Evolutionary conservation across 2,888 invertebrate genomes (phyloP), one percentile per base, ranked within the genome.

Genomic region (Sinhomidia bicolor): DNA sequence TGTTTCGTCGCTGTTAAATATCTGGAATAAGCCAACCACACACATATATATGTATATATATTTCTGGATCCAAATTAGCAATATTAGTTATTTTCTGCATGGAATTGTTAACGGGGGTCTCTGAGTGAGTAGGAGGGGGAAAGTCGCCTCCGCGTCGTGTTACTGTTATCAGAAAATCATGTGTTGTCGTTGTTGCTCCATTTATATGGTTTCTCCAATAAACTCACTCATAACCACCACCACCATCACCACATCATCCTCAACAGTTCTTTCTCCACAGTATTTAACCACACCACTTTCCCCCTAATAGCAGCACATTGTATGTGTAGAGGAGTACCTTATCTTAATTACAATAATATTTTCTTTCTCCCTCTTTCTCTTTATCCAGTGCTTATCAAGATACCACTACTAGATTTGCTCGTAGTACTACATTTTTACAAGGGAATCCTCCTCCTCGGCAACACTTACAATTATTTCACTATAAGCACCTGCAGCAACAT

Each of bases 401-500:
- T 9, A n/a, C 54, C 57, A 57, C 14, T 23, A 57, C 14, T 17
- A 54, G 54, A 9, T 20, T 57, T 57, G 7, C 57, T 57, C 7
- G 57, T 23, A 23, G 23, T 57, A 23, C 23, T 57, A 23, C 44
- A 47, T 12, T 14, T 47, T 14, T 7, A 47, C 44, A 5, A 47
- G 44, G 7, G 36, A 36, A 36, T 47, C 44, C 32, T 62, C 54
- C 20, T 54, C 54, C 54, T 20, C 20, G 3, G 32, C 32, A 17
- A 6, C 62, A 6, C 3, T 29, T 29, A 23, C 23, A 29, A 12
- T 12, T 32, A 29, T 62, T 62, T 62, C 62, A 62, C 62, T 62
- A 29, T 14, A 32, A 62, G 62, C 62, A 62, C 62, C 62, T 62
- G 62, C 62, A 62, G 9, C 41, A 71, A 12, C 17, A 71, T 23